Conservation (phyloP, 2,888 invertebrate genomes). For the Macaria liturata region DNA sequence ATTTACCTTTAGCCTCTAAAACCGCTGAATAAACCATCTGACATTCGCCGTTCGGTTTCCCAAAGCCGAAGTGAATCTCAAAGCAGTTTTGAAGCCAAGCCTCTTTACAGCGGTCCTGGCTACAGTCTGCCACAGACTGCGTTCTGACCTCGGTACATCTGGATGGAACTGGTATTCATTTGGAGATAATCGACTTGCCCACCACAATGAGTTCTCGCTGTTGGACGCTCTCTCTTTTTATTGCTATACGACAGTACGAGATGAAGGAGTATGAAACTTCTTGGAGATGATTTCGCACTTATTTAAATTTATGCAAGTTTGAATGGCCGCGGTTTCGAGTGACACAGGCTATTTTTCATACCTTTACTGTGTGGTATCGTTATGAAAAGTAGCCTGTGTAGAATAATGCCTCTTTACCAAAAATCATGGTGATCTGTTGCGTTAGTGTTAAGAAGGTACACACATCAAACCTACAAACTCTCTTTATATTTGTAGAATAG, state of each 20-base stretch:
- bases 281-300: conserved; percentile 4
- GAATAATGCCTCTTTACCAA: too few species aligned
- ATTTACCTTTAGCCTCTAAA: neutral
- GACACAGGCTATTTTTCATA: too few species aligned
- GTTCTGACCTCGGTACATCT: conserved; percentile 56
- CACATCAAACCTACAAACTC: too few species aligned
- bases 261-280: conserved; percentile 3
- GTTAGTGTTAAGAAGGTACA: too few species aligned
- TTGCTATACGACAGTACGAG: neutral
- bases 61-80: neutral
- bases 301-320: neutral
- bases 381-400: too few species aligned
- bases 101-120: conserved; percentile 4
- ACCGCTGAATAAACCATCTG: conserved; percentile 17
- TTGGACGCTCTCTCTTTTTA: conserved; percentile 15
- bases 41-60: conserved; percentile 4
- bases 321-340: too few species aligned
- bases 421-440: too few species aligned
- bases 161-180: conserved; percentile 72
- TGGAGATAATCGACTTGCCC: conserved; percentile 56
- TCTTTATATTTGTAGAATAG: too few species aligned
- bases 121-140: conserved; percentile 5
- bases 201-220: neutral
- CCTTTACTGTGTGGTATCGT: too few species aligned
- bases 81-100: conserved; percentile 1